phyloP scores from a whole-genome alignment of 2,113 vertebrate species.

The Melanostigma gelatinosum region DNA sequence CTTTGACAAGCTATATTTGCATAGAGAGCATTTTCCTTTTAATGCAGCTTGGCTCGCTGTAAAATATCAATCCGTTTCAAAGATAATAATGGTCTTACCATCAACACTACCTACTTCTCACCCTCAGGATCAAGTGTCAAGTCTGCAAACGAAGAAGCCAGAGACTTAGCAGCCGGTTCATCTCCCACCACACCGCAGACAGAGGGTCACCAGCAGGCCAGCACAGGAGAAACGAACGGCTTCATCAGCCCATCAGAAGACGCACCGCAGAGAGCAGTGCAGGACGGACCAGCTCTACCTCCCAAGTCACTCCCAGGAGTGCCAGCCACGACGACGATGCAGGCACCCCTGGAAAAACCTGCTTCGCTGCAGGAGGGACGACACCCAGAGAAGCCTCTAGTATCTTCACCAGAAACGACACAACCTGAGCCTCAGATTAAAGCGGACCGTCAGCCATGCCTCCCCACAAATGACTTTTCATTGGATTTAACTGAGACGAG shows the following conservation, averaged over 20 bases:
- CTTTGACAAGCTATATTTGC: conserved; percentile 18
- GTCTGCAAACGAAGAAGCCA: conserved; percentile 71
- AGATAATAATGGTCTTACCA: not conserved
- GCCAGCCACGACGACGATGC: not conserved
- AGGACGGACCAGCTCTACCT: conserved; percentile 26
- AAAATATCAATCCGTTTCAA: not conserved
- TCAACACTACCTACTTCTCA: conserved; percentile 9
- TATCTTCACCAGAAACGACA: not conserved
- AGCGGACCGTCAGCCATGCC: conserved; percentile 9
- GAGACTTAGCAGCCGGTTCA: conserved; percentile 45
- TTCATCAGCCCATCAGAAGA: conserved; percentile 50
- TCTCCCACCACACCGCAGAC: conserved; percentile 43
- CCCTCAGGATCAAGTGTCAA: conserved; percentile 78
- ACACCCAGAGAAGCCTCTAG: not conserved
- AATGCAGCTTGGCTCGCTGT: not conserved
- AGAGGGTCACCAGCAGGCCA: conserved; percentile 51
- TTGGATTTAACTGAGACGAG: conserved; percentile 51
- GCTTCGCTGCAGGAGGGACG: conserved; percentile 7
- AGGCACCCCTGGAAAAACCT: conserved; percentile 30
- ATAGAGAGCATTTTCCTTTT: conserved; percentile 4
- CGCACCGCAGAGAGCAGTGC: not conserved
- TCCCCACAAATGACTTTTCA: conserved; percentile 49
- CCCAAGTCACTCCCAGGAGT: conserved; percentile 41
- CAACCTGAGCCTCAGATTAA: conserved; percentile 40
- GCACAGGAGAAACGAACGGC: conserved; percentile 54